phyloP scores from a whole-genome alignment of 2,888 invertebrate genomes.

The Microplitis deprimator region DNA sequence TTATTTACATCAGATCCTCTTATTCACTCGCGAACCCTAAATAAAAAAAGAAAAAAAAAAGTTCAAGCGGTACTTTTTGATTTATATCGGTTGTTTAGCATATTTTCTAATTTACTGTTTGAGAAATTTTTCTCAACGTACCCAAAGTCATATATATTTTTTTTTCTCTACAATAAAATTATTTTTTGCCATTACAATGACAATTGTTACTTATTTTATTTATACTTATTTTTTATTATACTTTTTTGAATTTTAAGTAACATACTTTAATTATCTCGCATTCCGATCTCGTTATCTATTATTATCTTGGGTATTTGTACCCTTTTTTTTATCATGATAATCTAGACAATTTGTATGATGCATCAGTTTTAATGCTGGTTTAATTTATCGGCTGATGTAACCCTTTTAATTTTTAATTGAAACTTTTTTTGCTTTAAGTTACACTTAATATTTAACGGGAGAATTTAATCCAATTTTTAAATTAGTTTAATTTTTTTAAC shows the following conservation, averaged over 20 bases:
- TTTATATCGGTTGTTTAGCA: slow-evolving; percentile 72
- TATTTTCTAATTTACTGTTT: slow-evolving; percentile 72
- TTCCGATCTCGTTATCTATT: background rate
- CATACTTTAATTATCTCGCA: background rate
- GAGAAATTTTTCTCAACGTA: slow-evolving; percentile 50
- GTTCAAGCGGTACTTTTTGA: slow-evolving; percentile 64
- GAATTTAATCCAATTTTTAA: no score
- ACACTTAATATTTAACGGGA: no score
- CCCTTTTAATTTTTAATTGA: no score
- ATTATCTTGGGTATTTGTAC: background rate
- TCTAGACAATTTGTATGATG: no score
- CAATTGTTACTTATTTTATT: background rate
- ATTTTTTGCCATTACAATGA: background rate
- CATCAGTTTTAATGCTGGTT: no score
- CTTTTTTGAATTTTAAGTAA: background rate
- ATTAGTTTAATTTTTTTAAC: no score
- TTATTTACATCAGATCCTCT: slow-evolving; percentile 15
- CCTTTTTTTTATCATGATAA: background rate
- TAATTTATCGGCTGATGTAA: no score
- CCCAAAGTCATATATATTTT: background rate
- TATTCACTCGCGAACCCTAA: slow-evolving; percentile 21
- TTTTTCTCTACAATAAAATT: background rate
- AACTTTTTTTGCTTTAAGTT: no score
- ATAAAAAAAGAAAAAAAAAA: background rate
- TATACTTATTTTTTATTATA: background rate